Evolutionary conservation across 2,797 vertebrate genomes (phyloP).

Genomic region (Cetoscarus ocellatus): DNA sequence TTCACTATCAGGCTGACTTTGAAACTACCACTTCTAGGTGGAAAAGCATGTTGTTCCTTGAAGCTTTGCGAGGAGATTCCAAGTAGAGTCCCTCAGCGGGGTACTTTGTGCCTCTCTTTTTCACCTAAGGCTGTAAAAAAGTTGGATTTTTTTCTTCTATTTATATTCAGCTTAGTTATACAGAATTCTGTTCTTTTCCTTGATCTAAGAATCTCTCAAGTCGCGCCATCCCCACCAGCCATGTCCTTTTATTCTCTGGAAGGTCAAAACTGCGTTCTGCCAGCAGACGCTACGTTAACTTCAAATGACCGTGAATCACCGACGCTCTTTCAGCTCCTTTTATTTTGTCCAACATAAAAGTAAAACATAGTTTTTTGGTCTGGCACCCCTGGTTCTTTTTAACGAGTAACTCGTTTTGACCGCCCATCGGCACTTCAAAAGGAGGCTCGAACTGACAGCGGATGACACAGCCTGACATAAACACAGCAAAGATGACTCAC

Average conservation of each 20-base stretch:
- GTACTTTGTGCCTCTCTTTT: too few relatives aligned
- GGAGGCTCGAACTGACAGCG: conserved; percentile 39
- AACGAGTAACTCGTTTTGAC: conserved; percentile 32
- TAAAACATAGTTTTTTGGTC: background rate
- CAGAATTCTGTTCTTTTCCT: too few relatives aligned
- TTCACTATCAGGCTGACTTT: too few relatives aligned
- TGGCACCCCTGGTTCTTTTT: conserved; percentile 12
- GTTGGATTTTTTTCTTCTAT: too few relatives aligned
- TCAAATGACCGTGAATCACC: conserved; percentile 20
- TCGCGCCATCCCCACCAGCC: background rate
- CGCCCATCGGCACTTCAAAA: conserved; percentile 39
- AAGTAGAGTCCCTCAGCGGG: too few relatives aligned
- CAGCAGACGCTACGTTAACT: conserved; percentile 3
- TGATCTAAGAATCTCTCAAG: too few relatives aligned
- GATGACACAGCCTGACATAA: conserved; percentile 38
- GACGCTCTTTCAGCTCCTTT: conserved; percentile 1
- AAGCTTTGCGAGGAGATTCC: too few relatives aligned
- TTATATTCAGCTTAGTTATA: too few relatives aligned
- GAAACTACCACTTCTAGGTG: too few relatives aligned
- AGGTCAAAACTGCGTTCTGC: conserved; percentile 1
- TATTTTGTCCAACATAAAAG: conserved; percentile 6
- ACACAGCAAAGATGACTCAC: conserved; percentile 60
- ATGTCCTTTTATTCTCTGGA: conserved; percentile 7
- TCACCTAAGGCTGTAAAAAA: too few relatives aligned
- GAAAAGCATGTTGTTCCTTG: too few relatives aligned